Evolutionary conservation across 2,888 invertebrate species (phyloP).

Genomic region (Morpho helenor): DNA sequence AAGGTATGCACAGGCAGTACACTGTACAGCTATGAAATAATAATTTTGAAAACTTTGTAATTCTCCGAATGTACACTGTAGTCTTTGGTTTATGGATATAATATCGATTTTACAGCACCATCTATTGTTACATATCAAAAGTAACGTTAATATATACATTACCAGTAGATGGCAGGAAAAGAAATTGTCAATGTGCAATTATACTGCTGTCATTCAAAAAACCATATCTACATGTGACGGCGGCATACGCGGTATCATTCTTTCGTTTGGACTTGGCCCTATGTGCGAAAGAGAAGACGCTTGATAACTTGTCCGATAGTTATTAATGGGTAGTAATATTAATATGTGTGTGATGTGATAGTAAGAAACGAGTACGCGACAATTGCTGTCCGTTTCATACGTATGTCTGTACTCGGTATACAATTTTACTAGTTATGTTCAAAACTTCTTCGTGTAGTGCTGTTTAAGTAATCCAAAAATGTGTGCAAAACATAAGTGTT

Average conservation of each 20-base stretch:
- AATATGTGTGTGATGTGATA: slow-evolving; percentile 6
- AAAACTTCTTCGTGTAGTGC: slow-evolving; percentile 19
- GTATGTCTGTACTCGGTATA: slow-evolving; percentile 3
- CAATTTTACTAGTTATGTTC: slow-evolving; percentile 12
- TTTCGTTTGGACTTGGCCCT: neutral
- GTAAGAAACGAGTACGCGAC: slow-evolving; percentile 2
- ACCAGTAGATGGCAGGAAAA: slow-evolving; percentile 28
- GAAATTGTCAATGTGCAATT: slow-evolving; percentile 16
- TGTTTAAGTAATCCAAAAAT: slow-evolving; percentile 24
- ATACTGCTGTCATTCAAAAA: slow-evolving; percentile 17
- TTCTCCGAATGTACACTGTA: too few species aligned
- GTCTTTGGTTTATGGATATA: too few species aligned
- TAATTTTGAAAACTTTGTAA: slow-evolving; percentile 16
- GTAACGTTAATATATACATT: neutral
- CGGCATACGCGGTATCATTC: slow-evolving; percentile 1
- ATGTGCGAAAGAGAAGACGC: slow-evolving; percentile 46
- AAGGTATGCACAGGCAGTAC: too few species aligned
- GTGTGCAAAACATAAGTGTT: slow-evolving; percentile 2
- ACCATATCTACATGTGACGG: slow-evolving; percentile 5
- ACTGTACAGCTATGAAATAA: neutral
- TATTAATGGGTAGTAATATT: slow-evolving; percentile 16
- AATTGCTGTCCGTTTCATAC: slow-evolving; percentile 4
- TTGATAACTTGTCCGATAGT: slow-evolving; percentile 16
- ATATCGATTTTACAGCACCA: slow-evolving; percentile 37
- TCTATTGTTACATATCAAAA: slow-evolving; percentile 32